These are phyloP conservation scores for Laupala kohalensis DNA, from an alignment of 1,140 invertebrate genomes.

Conservation along the genomic window DNA sequence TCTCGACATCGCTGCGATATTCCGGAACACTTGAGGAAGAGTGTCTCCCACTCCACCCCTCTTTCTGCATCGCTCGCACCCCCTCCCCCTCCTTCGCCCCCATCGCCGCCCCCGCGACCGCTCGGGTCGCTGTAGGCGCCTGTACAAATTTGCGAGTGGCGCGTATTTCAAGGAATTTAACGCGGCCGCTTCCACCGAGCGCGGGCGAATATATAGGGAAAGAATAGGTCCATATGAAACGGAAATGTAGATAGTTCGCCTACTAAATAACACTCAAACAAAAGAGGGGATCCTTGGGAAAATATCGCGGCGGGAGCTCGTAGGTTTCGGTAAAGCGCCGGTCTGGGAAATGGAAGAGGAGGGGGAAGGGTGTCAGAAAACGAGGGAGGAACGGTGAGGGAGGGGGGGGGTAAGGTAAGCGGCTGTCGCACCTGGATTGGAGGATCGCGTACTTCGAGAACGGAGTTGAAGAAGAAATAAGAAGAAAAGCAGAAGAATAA, in stretches of 20 bases:
- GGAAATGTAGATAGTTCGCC: background rate
- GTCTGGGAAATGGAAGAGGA: background rate
- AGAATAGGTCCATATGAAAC: background rate
- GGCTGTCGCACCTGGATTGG: too few relatives aligned
- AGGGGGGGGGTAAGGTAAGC: background rate
- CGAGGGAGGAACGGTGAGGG: background rate
- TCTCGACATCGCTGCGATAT: background rate
- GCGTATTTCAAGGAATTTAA: background rate
- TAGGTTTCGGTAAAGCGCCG: background rate
- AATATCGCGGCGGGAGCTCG: background rate
- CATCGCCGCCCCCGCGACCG: too few relatives aligned
- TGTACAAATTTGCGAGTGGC: background rate
- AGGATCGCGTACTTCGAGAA: slow-evolving; percentile 18
- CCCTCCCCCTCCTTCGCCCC: too few relatives aligned
- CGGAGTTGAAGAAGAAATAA: slow-evolving; percentile 21
- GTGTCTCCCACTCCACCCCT: background rate
- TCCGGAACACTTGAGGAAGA: background rate
- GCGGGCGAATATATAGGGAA: background rate
- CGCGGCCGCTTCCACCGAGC: background rate
- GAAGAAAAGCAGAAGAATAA: too few relatives aligned
- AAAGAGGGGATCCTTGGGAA: background rate
- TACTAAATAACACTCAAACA: background rate
- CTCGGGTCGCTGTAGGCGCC: background rate
- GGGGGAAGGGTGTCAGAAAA: background rate
- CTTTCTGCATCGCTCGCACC: too few relatives aligned